Conservation (phyloP, 1,140 invertebrate genomes). For the Sinella curviseta region DNA sequence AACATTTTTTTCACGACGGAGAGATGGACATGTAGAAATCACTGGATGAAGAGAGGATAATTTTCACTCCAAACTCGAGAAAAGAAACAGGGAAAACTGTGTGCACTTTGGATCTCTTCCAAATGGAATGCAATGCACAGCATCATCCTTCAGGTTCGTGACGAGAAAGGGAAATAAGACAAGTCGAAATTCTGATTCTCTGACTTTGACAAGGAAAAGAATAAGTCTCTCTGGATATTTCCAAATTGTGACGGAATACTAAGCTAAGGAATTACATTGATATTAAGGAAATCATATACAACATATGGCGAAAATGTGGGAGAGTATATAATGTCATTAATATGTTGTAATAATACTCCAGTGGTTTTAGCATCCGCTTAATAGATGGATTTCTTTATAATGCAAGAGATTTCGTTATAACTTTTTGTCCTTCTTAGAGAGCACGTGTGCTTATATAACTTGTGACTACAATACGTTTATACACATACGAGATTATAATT, state of each 20-base stretch:
- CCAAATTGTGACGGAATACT: background rate
- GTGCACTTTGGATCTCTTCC: slow-evolving; percentile 8
- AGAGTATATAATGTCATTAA: background rate
- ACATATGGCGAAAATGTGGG: background rate
- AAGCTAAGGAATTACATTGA: background rate
- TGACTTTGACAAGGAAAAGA: slow-evolving; percentile 6
- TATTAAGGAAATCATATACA: background rate
- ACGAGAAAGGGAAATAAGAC: slow-evolving; percentile 3
- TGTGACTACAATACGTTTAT: too few species aligned
- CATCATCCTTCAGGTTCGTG: slow-evolving; percentile 6
- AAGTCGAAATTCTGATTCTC: slow-evolving; percentile 1
- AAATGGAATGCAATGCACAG: slow-evolving; percentile 7
- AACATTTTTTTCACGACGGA: background rate
- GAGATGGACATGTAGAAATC: background rate
- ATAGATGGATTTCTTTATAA: too few species aligned
- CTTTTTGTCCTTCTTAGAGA: too few species aligned
- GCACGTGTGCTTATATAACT: too few species aligned
- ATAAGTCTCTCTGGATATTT: background rate
- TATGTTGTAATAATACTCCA: background rate
- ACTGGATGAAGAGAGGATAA: background rate
- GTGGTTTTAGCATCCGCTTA: background rate
- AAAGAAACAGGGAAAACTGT: too few species aligned
- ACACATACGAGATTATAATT: too few species aligned
- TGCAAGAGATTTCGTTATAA: too few species aligned
- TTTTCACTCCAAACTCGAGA: background rate